These are phyloP conservation scores for Myzus persicae DNA, from an alignment of 1,140 invertebrate genomes.

Conservation along the genomic window DNA sequence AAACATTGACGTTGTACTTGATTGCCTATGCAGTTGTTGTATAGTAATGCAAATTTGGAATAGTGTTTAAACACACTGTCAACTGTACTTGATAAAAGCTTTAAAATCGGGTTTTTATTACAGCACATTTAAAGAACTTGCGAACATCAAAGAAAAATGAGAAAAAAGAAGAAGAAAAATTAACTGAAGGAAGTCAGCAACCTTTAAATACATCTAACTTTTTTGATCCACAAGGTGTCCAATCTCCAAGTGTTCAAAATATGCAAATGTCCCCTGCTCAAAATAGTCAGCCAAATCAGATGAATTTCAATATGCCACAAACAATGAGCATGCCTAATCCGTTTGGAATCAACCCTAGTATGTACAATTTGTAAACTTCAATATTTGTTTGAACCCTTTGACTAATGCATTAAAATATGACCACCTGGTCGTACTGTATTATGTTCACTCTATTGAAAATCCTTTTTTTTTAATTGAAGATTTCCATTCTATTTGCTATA, in stretches of 20 bases:
- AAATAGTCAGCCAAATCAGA: slow-evolving; percentile 33
- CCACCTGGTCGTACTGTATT: not conserved
- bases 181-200: slow-evolving; percentile 32
- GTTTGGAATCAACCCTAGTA: slow-evolving; percentile 53
- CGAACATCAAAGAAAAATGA: slow-evolving; percentile 32
- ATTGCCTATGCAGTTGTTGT: not conserved
- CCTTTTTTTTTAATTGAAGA: not conserved
- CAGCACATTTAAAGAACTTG: slow-evolving; percentile 36
- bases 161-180: slow-evolving; percentile 49
- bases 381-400: slow-evolving; percentile 4
- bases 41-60: not conserved
- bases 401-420: not conserved
- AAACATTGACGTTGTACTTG: too few species aligned
- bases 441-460: not conserved
- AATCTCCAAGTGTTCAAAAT: slow-evolving; percentile 46
- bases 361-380: slow-evolving; percentile 33
- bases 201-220: not conserved
- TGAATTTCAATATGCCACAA: slow-evolving; percentile 51
- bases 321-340: slow-evolving; percentile 29
- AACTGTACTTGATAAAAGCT: not conserved
- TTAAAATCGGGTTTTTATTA: not conserved
- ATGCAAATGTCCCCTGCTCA: slow-evolving; percentile 46
- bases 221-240: slow-evolving; percentile 37
- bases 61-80: not conserved
- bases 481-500: not conserved